Percentiles rank a stretch among this genome's conserved stretches.
Conservation (phyloP, 1,140 invertebrate species). For the Stegodyphus dumicola region DNA sequence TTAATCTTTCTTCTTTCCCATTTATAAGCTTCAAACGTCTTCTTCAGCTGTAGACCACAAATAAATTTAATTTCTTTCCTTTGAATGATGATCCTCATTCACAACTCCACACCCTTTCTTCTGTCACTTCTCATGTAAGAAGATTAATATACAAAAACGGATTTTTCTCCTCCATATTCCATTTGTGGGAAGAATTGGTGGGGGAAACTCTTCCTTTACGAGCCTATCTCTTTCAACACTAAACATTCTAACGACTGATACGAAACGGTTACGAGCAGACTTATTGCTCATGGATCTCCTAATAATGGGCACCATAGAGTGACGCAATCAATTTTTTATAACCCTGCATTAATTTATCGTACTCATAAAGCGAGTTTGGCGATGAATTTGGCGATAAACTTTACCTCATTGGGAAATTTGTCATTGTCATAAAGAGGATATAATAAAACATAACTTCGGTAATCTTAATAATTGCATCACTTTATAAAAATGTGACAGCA, state of each 20-base stretch:
- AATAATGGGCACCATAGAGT: conserved; percentile 25
- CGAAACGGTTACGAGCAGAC: conserved; percentile 33
- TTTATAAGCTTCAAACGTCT: too few relatives aligned
- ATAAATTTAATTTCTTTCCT: too few relatives aligned
- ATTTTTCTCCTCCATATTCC: too few relatives aligned
- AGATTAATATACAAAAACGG: too few relatives aligned
- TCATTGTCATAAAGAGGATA: background rate
- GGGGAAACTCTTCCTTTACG: conserved; percentile 24
- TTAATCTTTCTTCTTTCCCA: too few relatives aligned
- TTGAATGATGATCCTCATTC: too few relatives aligned
- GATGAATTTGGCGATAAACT: conserved; percentile 50
- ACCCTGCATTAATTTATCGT: conserved; percentile 46
- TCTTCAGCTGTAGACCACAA: too few relatives aligned
- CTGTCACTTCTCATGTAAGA: too few relatives aligned
- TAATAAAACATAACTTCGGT: too few relatives aligned
- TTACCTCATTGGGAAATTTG: conserved; percentile 17
- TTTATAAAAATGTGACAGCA: too few relatives aligned
- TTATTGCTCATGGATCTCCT: conserved; percentile 50
- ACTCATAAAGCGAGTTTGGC: conserved; percentile 34
- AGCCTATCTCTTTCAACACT: conserved; percentile 20
- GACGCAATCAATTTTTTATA: conserved; percentile 58
- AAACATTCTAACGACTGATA: conserved; percentile 40
- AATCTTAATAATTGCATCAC: too few relatives aligned
- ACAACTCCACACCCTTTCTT: too few relatives aligned
- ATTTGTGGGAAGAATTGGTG: background rate